Percentiles rank a stretch among this genome's conserved stretches.
Conservation (phyloP, 2,113 vertebrate genomes). For the Arvicanthis niloticus region DNA sequence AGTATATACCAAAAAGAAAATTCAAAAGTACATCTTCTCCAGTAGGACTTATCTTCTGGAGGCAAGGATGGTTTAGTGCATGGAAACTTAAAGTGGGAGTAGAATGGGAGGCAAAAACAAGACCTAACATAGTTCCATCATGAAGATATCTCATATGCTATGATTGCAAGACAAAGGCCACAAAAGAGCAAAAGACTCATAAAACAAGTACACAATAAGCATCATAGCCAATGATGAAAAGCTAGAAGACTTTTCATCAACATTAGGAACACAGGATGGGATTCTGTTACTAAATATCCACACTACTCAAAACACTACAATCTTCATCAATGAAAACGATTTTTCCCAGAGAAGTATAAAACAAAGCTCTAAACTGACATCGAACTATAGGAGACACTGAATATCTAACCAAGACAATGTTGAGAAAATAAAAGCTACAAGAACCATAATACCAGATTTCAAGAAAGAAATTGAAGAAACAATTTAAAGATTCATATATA, state of each 20-base stretch:
- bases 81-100: not conserved
- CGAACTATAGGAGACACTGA: not conserved
- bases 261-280: not conserved
- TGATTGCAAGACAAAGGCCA: not conserved
- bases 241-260: not conserved
- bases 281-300: not conserved
- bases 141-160: not conserved
- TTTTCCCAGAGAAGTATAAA: not conserved
- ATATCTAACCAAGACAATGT: not conserved
- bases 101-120: not conserved
- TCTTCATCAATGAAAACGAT: not conserved
- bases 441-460: not conserved
- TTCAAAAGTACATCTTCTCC: not conserved
- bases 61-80: not conserved
- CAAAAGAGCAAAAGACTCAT: not conserved
- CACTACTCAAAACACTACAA: not conserved
- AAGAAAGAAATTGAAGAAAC: not conserved
- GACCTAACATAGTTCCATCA: not conserved
- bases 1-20: not conserved
- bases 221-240: not conserved
- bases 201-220: not conserved
- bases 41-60: not conserved
- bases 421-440: not conserved
- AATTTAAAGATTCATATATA: not conserved
- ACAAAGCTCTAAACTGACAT: not conserved